Conservation (phyloP, 2,797 vertebrate species). For the Chaetodon trifasciatus region DNA sequence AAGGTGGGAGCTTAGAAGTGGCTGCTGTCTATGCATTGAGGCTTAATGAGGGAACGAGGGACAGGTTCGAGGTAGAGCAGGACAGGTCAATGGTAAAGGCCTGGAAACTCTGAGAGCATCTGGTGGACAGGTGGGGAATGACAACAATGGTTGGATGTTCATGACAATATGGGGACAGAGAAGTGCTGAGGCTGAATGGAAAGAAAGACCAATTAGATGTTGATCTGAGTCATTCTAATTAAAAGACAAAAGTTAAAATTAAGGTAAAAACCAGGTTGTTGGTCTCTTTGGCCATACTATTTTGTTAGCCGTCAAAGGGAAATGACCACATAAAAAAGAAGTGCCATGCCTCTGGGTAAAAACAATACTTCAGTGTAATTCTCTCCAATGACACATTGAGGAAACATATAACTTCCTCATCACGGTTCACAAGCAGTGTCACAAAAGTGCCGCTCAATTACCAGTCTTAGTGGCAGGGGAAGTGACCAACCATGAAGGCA, state of each 20-base stretch:
- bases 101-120: neutral
- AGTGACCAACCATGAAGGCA: conserved; percentile 58
- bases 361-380: conserved; percentile 31
- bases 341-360: neutral
- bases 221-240: neutral
- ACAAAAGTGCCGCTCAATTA: conserved; percentile 78
- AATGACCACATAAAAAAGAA: conserved; percentile 6
- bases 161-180: neutral
- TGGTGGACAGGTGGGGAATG: conserved; percentile 10
- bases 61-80: neutral
- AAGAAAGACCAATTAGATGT: neutral
- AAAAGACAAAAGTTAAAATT: neutral
- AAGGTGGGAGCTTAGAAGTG: no score
- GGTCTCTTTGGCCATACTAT: neutral
- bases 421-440: conserved; percentile 64
- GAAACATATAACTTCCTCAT: conserved; percentile 57
- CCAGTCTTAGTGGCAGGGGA: conserved; percentile 58
- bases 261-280: neutral
- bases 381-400: conserved; percentile 64
- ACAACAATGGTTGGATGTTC: neutral
- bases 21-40: no score
- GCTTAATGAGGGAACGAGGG: no score
- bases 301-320: neutral
- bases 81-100: neutral
- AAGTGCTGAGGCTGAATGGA: neutral